Base-by-base conservation (phyloP, 2,113 vertebrate genomes). In the Lampris incognitus region DNA sequence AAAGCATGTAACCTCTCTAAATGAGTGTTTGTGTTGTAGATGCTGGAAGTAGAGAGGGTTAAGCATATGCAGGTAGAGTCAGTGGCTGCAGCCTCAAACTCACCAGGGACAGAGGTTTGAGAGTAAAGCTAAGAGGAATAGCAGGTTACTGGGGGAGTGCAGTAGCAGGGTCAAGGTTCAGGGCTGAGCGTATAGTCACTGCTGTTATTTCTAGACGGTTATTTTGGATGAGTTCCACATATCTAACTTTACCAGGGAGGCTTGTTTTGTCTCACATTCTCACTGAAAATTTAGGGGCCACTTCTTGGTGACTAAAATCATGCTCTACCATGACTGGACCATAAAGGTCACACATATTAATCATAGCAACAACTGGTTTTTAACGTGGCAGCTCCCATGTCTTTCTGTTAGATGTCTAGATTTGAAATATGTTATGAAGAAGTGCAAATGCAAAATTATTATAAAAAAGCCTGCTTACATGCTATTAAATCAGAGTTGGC, bases 31-130 rank as follows among this genome's bases (percentile, higher is more conserved):
- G 54, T 51, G 9, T 51, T 50, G 49, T 60, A 49, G 37, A 39
- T 69, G 52, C 40, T 69, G 1, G 57, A 67, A 60, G 9, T 49
- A 24, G 40, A 51, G 57, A 24, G 49, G 62, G 36, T 1, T 66
- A 3, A 41, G 46, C 9, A 1, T n/a, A 52, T 55, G 46, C 69
- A 51, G 55, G 13, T 7, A 40, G 4, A 6, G n/a, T 2, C n/a
- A 1, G 38, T 70, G 40, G 36, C 9, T 37, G 6, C 44, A 46
- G 6, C 48, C 24, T 8, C 48, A 48, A 56, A 11, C 9, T 8
- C n/a, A 42, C 64, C 54, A 66, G 57, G 38, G 65, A 46, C 56
- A 66, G 49, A 58, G 55, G 39, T 59, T 68, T 57, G 54, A 58
- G 49, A 58, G 56, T 36, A 49, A 9, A 65, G 63, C 3, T 7